Evolutionary conservation across 2,113 vertebrate species (phyloP).

Genomic region (Heterochromis multidens): DNA sequence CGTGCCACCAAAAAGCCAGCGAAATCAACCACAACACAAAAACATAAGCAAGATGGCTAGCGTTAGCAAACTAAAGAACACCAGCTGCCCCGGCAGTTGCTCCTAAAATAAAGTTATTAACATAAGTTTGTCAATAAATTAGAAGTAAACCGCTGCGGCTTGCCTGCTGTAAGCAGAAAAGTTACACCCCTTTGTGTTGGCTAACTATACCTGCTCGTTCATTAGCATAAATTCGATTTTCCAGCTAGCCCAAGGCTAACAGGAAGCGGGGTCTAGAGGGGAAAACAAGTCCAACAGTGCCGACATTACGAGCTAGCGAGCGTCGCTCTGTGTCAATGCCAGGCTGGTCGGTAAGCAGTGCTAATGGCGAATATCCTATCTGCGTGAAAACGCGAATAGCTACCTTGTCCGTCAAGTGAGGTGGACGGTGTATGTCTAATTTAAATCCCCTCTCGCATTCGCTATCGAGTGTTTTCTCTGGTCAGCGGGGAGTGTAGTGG

Average conservation of each 20-base stretch:
- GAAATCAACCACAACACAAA: conserved; percentile 45
- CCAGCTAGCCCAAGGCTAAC: conserved; percentile 63
- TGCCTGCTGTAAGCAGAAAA: not conserved
- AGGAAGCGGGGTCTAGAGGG: conserved; percentile 63
- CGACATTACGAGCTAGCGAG: conserved; percentile 59
- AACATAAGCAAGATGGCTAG: conserved; percentile 63
- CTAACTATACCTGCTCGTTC: conserved; percentile 26
- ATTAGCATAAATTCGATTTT: conserved; percentile 45
- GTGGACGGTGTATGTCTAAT: conserved; percentile 33
- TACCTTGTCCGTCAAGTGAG: conserved; percentile 28
- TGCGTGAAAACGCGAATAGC: not conserved
- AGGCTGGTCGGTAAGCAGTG: not conserved
- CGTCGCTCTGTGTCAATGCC: not conserved
- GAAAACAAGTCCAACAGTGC: conserved; percentile 65
- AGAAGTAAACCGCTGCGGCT: not conserved
- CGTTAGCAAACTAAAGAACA: conserved; percentile 47
- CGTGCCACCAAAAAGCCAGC: not conserved
- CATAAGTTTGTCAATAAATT: not conserved
- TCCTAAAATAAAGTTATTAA: conserved; percentile 29
- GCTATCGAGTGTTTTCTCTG: conserved; percentile 64
- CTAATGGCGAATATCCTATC: not conserved
- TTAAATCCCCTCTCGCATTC: conserved; percentile 66
- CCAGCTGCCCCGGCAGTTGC: not conserved
- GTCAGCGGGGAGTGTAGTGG: conserved; percentile 68
- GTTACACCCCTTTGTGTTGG: conserved; percentile 15